A percentile compares a stretch with the other conserved stretches of the same genome.
phyloP scores from a whole-genome alignment of 2,113 vertebrate species.

The Brachionichthys hirsutus region DNA sequence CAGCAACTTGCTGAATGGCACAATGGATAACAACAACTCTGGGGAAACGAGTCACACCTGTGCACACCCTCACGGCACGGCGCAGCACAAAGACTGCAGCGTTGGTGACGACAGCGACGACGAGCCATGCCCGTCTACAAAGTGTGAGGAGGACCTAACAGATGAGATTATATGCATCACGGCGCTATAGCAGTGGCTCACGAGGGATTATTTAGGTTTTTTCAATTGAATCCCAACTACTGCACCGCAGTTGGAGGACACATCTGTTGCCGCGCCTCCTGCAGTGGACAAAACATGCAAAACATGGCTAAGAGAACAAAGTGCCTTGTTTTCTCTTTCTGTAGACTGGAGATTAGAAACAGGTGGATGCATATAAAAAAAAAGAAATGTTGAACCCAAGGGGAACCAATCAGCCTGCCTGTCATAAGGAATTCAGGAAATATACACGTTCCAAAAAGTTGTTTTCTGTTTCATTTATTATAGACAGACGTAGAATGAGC shows the following conservation, averaged over 20 bases:
- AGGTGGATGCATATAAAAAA: not conserved
- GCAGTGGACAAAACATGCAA: conserved; percentile 19
- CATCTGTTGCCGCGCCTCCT: conserved; percentile 29
- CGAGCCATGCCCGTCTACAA: conserved; percentile 80
- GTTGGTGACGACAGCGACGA: conserved; percentile 93
- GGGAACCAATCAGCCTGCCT: conserved; percentile 1
- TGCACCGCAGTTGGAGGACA: conserved; percentile 6
- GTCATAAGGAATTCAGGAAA: conserved; percentile 12
- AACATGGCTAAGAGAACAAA: conserved; percentile 53
- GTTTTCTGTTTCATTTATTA: conserved; percentile 10
- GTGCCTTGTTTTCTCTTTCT: conserved; percentile 72
- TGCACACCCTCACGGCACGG: conserved; percentile 61
- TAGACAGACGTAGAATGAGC: not conserved
- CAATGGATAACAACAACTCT: conserved; percentile 53
- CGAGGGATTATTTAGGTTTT: conserved; percentile 30
- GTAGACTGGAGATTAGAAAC: conserved; percentile 11
- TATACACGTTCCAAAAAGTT: not conserved
- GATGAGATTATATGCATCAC: conserved; percentile 98
- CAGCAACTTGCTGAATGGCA: conserved; percentile 89
- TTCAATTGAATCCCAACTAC: conserved; percentile 21
- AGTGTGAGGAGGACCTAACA: conserved; percentile 91
- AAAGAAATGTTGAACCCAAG: conserved; percentile 19
- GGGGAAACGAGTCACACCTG: conserved; percentile 28
- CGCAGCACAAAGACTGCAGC: conserved; percentile 75
- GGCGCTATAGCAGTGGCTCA: conserved; percentile 86